Evolutionary conservation across 2,113 vertebrate genomes (phyloP).

Genomic region (Australoheros scitulus): DNA sequence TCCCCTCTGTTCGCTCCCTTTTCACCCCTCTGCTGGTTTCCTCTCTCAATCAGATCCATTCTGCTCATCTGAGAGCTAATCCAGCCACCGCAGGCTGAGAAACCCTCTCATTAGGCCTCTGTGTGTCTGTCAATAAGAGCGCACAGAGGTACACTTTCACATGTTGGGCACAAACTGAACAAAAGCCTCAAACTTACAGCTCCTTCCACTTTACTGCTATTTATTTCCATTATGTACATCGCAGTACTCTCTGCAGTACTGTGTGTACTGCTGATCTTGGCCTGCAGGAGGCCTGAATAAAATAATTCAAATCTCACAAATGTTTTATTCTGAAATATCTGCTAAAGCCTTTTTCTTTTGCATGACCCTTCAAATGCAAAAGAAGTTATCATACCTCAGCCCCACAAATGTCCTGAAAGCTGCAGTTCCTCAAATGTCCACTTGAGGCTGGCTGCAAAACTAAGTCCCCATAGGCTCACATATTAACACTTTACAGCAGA

Average conservation of each 20-base stretch:
- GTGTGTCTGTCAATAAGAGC: conserved; percentile 24
- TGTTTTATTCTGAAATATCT: neutral
- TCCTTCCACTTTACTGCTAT: neutral
- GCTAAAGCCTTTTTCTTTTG: neutral
- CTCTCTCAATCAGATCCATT: conserved; percentile 76
- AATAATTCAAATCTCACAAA: accelerated
- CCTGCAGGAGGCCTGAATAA: neutral
- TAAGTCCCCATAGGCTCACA: neutral
- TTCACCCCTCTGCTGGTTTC: conserved; percentile 48
- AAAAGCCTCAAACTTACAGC: conserved; percentile 3
- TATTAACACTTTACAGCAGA: neutral
- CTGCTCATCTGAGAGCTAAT: conserved; percentile 61
- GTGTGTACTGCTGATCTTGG: neutral
- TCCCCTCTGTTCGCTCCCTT: conserved; percentile 35
- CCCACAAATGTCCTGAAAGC: neutral
- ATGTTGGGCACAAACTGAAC: conserved; percentile 9
- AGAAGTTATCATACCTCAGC: no score
- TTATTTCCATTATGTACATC: neutral
- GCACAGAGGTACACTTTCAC: conserved; percentile 22
- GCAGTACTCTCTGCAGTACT: neutral
- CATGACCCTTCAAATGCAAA: neutral
- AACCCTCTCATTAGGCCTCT: conserved; percentile 71
- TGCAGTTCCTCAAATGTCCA: neutral
- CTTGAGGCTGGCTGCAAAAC: neutral
- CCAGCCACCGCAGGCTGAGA: conserved; percentile 63